These are phyloP conservation scores for Aphidoletes aphidimyza DNA, from an alignment of 2,888 invertebrate species.

Conservation along the genomic window DNA sequence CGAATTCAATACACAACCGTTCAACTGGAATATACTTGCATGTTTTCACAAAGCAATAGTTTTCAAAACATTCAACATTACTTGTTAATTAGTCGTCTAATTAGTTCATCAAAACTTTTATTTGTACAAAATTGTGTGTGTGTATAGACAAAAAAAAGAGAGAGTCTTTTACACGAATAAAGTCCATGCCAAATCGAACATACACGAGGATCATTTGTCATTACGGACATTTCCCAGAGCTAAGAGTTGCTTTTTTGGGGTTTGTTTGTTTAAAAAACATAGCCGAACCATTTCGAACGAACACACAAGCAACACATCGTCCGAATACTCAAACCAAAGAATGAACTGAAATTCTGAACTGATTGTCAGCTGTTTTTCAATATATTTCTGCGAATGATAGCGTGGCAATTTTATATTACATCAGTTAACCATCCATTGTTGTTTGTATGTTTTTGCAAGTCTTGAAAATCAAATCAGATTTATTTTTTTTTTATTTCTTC, in stretches of 20 bases:
- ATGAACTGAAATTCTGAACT: not conserved
- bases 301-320: too few relatives aligned
- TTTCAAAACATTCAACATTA: not conserved
- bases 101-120: conserved; percentile 15
- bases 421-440: too few relatives aligned
- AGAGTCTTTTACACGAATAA: too few relatives aligned
- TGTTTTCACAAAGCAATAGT: conserved; percentile 21
- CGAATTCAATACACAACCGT: not conserved
- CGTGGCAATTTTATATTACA: not conserved
- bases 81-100: conserved; percentile 33
- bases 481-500: too few relatives aligned
- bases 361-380: not conserved
- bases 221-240: not conserved
- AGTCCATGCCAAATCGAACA: too few relatives aligned
- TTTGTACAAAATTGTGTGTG: not conserved
- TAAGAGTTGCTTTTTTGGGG: too few relatives aligned
- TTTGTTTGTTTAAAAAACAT: too few relatives aligned
- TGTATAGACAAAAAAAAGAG: too few relatives aligned
- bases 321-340: not conserved
- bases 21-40: not conserved
- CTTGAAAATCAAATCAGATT: too few relatives aligned
- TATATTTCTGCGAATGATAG: not conserved
- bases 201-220: conserved; percentile 6
- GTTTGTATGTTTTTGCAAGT: too few relatives aligned
- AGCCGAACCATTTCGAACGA: not conserved